A percentile compares a stretch with the other conserved stretches of the same genome.
Evolutionary conservation across 2,113 vertebrate species (phyloP).

Genomic region (Podarcis raffonei): DNA sequence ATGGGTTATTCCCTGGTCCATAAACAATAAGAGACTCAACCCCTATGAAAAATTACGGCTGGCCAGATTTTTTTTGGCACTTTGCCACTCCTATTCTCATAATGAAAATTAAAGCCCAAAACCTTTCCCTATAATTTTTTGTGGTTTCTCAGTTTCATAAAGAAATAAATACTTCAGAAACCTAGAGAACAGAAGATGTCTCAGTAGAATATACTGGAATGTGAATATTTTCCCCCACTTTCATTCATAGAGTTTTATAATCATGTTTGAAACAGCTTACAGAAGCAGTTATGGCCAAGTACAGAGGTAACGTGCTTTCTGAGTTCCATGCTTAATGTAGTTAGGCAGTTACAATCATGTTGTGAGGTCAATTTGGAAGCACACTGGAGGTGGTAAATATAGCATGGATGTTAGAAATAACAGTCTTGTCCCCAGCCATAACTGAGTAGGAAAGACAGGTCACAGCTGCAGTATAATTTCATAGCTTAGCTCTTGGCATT

Average conservation of each 20-base stretch:
- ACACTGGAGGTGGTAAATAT: background rate
- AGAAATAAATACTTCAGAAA: constrained; percentile 8
- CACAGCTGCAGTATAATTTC: constrained; percentile 11
- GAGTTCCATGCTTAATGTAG: constrained; percentile 1
- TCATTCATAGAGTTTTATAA: background rate
- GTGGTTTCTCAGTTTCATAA: background rate
- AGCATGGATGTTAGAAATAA: constrained; percentile 20
- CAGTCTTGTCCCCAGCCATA: background rate
- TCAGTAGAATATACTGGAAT: background rate
- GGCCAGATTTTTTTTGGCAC: background rate
- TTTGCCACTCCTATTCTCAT: background rate
- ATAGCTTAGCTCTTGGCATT: background rate
- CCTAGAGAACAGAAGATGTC: background rate
- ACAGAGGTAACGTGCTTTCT: background rate
- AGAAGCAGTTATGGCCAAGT: background rate
- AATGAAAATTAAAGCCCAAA: background rate
- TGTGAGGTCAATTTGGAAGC: constrained; percentile 34
- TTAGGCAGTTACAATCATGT: background rate
- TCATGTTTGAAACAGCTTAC: constrained; percentile 6
- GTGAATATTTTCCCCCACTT: background rate
- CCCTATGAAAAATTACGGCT: background rate
- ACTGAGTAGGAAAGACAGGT: background rate
- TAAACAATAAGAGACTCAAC: background rate
- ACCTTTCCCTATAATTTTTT: background rate
- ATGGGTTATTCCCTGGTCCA: background rate